Evolutionary conservation across 2,797 vertebrate genomes (phyloP).

Genomic region (Brachymystax lenok): DNA sequence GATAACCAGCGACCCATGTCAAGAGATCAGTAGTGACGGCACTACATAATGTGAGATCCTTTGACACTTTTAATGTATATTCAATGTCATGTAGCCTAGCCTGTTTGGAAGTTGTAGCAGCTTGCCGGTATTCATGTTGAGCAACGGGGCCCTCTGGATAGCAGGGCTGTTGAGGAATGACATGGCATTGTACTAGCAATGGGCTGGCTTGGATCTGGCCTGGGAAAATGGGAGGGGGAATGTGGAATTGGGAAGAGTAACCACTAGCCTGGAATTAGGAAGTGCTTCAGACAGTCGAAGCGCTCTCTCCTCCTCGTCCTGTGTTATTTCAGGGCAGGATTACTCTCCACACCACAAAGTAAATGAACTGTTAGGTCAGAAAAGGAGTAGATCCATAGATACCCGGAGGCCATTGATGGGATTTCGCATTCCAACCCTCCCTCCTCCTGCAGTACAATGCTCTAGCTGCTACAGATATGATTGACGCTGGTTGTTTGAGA

Average conservation of each 20-base stretch:
- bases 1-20: background rate
- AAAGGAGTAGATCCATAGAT: conserved; percentile 12
- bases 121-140: background rate
- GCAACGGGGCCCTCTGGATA: background rate
- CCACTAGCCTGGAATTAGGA: no score
- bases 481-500: background rate
- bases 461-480: background rate
- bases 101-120: background rate
- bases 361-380: conserved; percentile 25
- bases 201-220: background rate
- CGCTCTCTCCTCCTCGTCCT: background rate
- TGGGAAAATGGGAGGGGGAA: background rate
- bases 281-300: background rate
- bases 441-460: background rate
- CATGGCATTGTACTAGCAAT: background rate
- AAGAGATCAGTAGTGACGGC: background rate
- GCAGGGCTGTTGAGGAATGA: background rate
- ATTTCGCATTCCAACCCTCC: background rate
- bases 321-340: conserved; percentile 38
- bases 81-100: background rate
- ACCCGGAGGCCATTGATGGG: conserved; percentile 22
- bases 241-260: background rate
- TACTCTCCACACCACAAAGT: conserved; percentile 28
- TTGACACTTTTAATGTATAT: no score
- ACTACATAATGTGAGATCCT: background rate